Conservation (phyloP, 2,797 vertebrate genomes). For the Platalea minor region DNA sequence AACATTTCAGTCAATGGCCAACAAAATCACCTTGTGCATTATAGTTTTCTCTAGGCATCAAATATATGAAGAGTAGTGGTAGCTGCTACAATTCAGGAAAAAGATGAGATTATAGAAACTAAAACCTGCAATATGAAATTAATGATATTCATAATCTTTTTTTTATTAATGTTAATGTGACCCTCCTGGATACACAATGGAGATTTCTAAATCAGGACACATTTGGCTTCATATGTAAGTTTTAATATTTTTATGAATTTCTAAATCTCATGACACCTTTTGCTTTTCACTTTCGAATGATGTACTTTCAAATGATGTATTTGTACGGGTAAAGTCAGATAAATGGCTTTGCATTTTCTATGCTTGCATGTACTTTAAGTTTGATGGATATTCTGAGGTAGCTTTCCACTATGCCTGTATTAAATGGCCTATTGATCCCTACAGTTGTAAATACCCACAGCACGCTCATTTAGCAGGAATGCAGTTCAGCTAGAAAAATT, state of each 20-base stretch:
- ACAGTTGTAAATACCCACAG: not conserved
- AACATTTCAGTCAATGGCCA: not conserved
- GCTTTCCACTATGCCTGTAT: not conserved
- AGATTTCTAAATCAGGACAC: not conserved
- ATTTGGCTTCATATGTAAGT: not conserved
- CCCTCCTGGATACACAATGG: not conserved
- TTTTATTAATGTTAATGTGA: not conserved
- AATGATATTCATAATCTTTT: not conserved
- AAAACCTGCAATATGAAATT: not conserved
- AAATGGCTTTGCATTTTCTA: not conserved
- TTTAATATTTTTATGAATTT: not conserved
- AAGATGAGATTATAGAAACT: not conserved
- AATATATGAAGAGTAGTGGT: not conserved
- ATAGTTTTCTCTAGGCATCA: not conserved
- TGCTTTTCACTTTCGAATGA: not conserved
- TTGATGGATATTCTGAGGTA: not conserved
- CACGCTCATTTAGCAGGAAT: not conserved
- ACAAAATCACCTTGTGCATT: not conserved
- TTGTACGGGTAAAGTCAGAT: not conserved
- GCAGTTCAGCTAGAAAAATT: conserved; percentile 28
- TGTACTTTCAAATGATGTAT: not conserved
- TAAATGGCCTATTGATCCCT: conserved; percentile 19
- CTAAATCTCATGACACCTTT: not conserved
- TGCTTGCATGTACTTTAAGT: not conserved
- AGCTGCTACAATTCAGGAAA: not conserved